Evolutionary conservation across 2,797 vertebrate genomes (phyloP).

Genomic region (Dryobates pubescens): DNA sequence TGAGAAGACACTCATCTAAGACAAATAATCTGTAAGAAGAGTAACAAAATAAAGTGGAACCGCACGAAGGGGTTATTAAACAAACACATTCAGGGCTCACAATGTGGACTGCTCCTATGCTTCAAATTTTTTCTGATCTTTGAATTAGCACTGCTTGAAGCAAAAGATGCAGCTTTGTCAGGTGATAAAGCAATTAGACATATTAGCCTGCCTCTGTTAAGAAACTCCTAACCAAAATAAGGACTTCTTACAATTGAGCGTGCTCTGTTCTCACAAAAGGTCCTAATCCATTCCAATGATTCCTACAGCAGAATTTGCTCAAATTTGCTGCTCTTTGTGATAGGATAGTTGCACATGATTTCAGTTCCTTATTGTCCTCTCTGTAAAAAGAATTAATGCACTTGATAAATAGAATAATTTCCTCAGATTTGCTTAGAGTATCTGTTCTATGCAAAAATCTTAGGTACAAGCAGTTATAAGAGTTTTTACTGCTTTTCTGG

Average conservation of each 20-base stretch:
- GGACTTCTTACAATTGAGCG: neutral
- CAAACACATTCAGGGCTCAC: constrained; percentile 23
- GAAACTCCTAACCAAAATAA: constrained; percentile 4
- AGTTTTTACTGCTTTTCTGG: neutral
- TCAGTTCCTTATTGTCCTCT: neutral
- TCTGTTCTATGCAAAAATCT: neutral
- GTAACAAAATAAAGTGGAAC: constrained; percentile 22
- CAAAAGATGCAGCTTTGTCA: neutral
- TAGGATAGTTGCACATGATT: neutral
- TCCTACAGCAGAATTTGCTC: neutral
- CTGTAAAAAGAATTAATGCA: neutral
- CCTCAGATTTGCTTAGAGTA: neutral
- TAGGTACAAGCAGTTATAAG: neutral
- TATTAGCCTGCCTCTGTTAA: constrained; percentile 8
- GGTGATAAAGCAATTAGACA: constrained; percentile 36
- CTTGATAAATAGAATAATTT: neutral
- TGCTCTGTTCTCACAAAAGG: neutral
- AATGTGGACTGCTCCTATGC: neutral
- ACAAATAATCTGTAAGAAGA: constrained; percentile 52
- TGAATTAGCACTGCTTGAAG: neutral
- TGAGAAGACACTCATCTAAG: constrained; percentile 37
- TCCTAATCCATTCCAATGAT: neutral
- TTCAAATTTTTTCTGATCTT: neutral
- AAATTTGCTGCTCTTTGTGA: neutral
- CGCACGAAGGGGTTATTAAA: constrained; percentile 5